phyloP scores from a whole-genome alignment of 2,888 invertebrate species.

The Temnothorax unifasciatus region DNA sequence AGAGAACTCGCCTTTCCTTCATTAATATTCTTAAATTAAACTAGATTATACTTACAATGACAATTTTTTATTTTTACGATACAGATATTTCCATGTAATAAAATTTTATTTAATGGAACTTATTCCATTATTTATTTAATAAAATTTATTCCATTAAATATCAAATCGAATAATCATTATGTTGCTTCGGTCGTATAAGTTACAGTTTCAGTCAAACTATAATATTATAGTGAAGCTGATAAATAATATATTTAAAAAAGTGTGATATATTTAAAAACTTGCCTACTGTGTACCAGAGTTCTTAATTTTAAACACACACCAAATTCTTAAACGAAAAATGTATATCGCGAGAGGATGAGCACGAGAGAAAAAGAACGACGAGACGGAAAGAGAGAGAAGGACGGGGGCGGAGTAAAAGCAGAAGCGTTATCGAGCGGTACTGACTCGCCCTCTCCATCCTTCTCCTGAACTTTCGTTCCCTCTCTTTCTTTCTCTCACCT shows the following conservation, averaged over 20 bases:
- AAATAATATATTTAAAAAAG: background rate
- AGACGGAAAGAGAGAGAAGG: background rate
- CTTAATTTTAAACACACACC: background rate
- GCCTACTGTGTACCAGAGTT: too few relatives aligned
- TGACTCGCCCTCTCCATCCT: constrained; percentile 66
- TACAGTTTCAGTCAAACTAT: background rate
- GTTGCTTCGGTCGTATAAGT: background rate
- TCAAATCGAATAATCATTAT: background rate
- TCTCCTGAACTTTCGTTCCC: constrained; percentile 43
- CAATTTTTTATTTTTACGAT: background rate
- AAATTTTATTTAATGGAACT: background rate
- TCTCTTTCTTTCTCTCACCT: constrained; percentile 32
- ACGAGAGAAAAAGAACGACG: constrained; percentile 28
- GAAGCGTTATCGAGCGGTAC: constrained; percentile 81
- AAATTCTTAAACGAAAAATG: constrained; percentile 24
- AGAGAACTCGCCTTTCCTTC: background rate
- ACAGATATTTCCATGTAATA: background rate
- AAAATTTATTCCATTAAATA: background rate
- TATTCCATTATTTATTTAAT: background rate
- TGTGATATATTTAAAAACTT: background rate
- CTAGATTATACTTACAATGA: background rate
- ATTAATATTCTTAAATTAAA: background rate
- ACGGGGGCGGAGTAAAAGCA: constrained; percentile 65
- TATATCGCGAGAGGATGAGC: background rate
- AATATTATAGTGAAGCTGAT: background rate